These are phyloP conservation scores for Melanotaenia boesemani DNA, from an alignment of 2,797 vertebrate genomes.

Conservation along the genomic window DNA sequence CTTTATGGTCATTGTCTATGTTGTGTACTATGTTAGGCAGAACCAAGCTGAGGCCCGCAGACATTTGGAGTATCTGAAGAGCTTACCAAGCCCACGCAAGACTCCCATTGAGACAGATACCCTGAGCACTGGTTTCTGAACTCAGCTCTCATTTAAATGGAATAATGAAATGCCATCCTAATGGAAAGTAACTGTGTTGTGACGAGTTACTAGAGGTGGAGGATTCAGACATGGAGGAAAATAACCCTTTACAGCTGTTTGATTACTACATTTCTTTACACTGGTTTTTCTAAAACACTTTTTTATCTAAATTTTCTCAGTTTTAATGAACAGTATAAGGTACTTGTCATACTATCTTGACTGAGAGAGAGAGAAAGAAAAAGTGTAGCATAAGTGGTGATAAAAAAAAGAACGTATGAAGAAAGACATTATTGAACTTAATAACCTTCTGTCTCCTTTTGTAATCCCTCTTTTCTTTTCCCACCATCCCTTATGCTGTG, in stretches of 20 bases:
- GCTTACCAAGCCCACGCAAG: constrained; percentile 78
- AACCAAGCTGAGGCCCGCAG: constrained; percentile 82
- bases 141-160: constrained; percentile 15
- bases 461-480: constrained; percentile 13
- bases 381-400: constrained; percentile 16
- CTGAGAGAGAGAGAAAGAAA: constrained; percentile 9
- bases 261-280: constrained; percentile 32
- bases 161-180: constrained; percentile 20
- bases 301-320: background rate
- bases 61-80: constrained; percentile 85
- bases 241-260: constrained; percentile 25
- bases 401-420: constrained; percentile 18
- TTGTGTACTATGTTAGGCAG: constrained; percentile 85
- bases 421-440: constrained; percentile 19
- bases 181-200: constrained; percentile 15
- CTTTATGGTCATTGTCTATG: constrained; percentile 82
- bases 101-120: constrained; percentile 78
- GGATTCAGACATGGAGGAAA: constrained; percentile 20
- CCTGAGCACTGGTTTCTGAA: constrained; percentile 84
- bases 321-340: constrained; percentile 1
- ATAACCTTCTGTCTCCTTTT: constrained; percentile 21
- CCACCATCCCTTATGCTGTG: background rate
- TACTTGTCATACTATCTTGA: constrained; percentile 11
- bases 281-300: constrained; percentile 29
- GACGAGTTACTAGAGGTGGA: constrained; percentile 15